phyloP scores from a whole-genome alignment of 2,797 vertebrate species.

The Pagetopsis macropterus region DNA sequence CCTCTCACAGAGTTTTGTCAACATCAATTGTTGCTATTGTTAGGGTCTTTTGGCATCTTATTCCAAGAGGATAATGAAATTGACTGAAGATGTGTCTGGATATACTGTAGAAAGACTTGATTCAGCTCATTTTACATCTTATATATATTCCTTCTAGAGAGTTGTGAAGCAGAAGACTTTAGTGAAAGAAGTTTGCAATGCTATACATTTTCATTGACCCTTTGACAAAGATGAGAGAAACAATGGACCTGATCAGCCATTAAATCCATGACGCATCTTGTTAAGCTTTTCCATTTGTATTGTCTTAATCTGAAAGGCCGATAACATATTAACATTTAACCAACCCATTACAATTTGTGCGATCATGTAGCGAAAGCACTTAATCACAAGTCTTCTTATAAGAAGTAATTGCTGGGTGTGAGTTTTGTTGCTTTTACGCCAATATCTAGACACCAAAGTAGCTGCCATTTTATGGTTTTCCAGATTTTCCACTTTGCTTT shows the following conservation, averaged over 20 bases:
- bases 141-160: slow-evolving; percentile 36
- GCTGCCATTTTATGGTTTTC: too few species aligned
- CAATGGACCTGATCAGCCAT: slow-evolving; percentile 38
- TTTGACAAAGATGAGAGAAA: slow-evolving; percentile 43
- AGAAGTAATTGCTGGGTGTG: too few species aligned
- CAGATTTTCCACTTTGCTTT: too few species aligned
- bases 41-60: slow-evolving; percentile 46
- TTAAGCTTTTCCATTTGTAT: slow-evolving; percentile 31
- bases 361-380: too few species aligned
- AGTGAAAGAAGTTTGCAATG: slow-evolving; percentile 49
- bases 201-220: slow-evolving; percentile 50
- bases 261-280: slow-evolving; percentile 34
- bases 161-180: slow-evolving; percentile 20
- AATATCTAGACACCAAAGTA: too few species aligned
- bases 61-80: slow-evolving; percentile 53
- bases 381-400: too few species aligned
- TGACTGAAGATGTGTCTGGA: slow-evolving; percentile 54
- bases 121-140: slow-evolving; percentile 58
- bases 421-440: too few species aligned
- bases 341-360: not conserved
- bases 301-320: slow-evolving; percentile 4
- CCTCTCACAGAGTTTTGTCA: slow-evolving; percentile 59
- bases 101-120: slow-evolving; percentile 49
- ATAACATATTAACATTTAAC: slow-evolving; percentile 28
- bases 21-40: slow-evolving; percentile 68